Evolutionary conservation across 2,888 invertebrate species (phyloP), one percentile per base, ranked within the genome.

Genomic region (Tortricodes alternella): DNA sequence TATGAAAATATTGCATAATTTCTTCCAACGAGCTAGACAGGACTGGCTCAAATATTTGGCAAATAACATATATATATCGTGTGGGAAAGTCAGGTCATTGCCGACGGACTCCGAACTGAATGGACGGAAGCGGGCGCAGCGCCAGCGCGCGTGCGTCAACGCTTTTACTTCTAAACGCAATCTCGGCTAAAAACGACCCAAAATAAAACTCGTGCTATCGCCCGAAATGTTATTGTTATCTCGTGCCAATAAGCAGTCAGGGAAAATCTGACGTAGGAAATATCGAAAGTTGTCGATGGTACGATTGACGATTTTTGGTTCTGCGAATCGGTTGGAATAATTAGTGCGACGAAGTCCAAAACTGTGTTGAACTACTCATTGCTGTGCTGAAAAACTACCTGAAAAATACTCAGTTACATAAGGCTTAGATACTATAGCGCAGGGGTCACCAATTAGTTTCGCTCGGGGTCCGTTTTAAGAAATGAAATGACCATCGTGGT

Each of bases 31-130:
- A n/a, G n/a, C n/a, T n/a, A n/a, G n/a, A n/a, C n/a, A n/a, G n/a
- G n/a, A n/a, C n/a, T n/a, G 29, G 3, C 11, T n/a, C 29, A 29
- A 2, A n/a, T 2, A 4, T 29, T 29, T 29, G 29, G 13, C 15
- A 34, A 16, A 15, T 37, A 46, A 44, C 46, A 50, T 55, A 43
- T 51, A 58, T 37, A 56, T 62, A 58, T 52, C 39, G 57, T 63
- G 58, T 61, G 58, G 38, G 51, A 63, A 58, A 82, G 83, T 79
- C 85, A 73, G 89, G 87, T 88, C 89, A 89, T 88, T 89, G 88
- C 76, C 85, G 87, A 83, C 73, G 80, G 65, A n/a, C n/a, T 11
- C 81, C 89, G 89, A 89, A 89, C 89, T 89, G 76, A 71, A 69
- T 78, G 29, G 73, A 67, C 85, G 87, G 86, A 83, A 82, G 68